These are phyloP conservation scores for Brachirus orientalis DNA, from an alignment of 2,113 vertebrate species.

Conservation along the genomic window DNA sequence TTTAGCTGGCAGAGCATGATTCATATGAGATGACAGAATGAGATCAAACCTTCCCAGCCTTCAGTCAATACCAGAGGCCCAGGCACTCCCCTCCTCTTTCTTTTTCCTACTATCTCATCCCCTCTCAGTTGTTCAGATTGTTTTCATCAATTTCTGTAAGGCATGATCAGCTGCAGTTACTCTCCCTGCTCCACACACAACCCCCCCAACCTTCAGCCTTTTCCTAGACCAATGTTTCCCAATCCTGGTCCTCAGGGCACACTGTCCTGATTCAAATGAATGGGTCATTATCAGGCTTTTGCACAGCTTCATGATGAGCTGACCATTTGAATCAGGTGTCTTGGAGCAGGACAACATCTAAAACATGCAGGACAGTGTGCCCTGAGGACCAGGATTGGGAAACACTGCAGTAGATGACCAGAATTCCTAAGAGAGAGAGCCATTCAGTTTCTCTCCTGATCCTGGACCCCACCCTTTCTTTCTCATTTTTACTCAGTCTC, in stretches of 20 bases:
- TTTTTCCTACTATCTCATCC: background rate
- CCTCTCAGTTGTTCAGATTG: conserved; percentile 13
- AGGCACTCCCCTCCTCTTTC: conserved; percentile 1
- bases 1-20: conserved; percentile 1
- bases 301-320: too few relatives aligned
- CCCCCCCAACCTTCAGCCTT: conserved; percentile 12
- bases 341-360: too few relatives aligned
- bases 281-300: too few relatives aligned
- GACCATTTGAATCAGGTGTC: too few relatives aligned
- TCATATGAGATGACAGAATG: background rate
- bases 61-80: conserved; percentile 16
- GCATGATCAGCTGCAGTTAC: conserved; percentile 46
- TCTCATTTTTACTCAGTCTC: conserved; percentile 46
- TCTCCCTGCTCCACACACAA: background rate
- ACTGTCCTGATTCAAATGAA: too few relatives aligned
- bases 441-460: conserved; percentile 43
- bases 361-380: too few relatives aligned
- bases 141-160: conserved; percentile 35
- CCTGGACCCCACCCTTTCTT: conserved; percentile 17
- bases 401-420: conserved; percentile 24
- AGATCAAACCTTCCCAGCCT: conserved; percentile 2
- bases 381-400: too few relatives aligned
- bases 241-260: too few relatives aligned
- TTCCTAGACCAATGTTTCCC: too few relatives aligned
- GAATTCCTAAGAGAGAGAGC: conserved; percentile 46